Evolutionary conservation across 2,888 invertebrate species (phyloP), one percentile per base, ranked within the genome.

Genomic region (Chorisops tibialis): DNA sequence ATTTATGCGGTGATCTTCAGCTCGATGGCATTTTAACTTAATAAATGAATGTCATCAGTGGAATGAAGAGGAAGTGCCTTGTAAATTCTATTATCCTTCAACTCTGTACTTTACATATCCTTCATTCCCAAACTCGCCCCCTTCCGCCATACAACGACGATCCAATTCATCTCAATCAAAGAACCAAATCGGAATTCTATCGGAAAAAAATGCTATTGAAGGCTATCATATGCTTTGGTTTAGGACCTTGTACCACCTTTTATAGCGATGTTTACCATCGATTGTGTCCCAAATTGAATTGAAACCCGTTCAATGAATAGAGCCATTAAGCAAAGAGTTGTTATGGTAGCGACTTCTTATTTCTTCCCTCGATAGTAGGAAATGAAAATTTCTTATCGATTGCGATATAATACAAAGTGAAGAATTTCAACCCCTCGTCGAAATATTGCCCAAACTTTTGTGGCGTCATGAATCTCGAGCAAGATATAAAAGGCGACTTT

Each of bases 271-370:
- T 61, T 63, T 60, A 49, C 56, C 39, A 30, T 39, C 64, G 61
- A 64, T 64, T 62, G 54, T 64, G 48, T 59, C 63, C 47, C 22
- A 68, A 68, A 68, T 68, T 68, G 67, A 67, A 69, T 67, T 66
- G 68, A 69, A 69, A 64, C 68, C 69, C 65, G 66, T 65, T 67
- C 68, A 59, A 63, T 68, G 68, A 69, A 69, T 68, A 67, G 65
- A 62, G 59, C 66, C 64, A 67, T 67, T 45, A 56, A 64, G 65
- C 66, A 68, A 67, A 66, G 68, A 68, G 67, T 68, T 68, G 68
- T 68, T 68, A 68, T 68, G 68, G 68, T 67, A 68, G 66, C 67
- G 24, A 48, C 21, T 59, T 45, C 48, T 35, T 59, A 18, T 43
- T 43, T 45, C 56, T 16, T 30, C 18, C 30, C 30, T 30, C 5